Evolutionary conservation across 2,797 vertebrate species (phyloP), one percentile per base, ranked within the genome.

Genomic region (Phaenicophaeus curvirostris): DNA sequence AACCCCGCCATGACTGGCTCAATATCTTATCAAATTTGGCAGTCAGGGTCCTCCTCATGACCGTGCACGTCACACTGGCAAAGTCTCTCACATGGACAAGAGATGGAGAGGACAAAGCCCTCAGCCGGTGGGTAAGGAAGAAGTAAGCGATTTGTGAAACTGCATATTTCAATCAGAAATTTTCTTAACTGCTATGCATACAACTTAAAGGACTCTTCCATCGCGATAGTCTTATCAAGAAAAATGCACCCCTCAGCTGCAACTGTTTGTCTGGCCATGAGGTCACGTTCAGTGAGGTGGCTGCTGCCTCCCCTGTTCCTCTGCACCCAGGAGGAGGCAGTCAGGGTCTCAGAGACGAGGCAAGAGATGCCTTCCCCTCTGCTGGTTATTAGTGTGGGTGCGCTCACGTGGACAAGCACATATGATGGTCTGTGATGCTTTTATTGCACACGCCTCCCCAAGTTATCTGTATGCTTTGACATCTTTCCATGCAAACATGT

Each of bases 401-500:
- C 57, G 65, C 37, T 77, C 51, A 53, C 2, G 1, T 11, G 42
- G 61, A 27, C 30, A 24, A 21, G 25, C 8, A 0, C 8, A 12
- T 42, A 8, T 55, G 25, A 55, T 9, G 1, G 44, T 75, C 62
- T 31, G 13, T 65, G 50, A 51, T 33, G 48, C 24, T 88, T 93
- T 88, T 57, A 86, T 59, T 77, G 61, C 50, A 67, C 13, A 37
- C 0, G 3, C 2, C 2, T 11, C 12, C n/a, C 6, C 9, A 0
- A 65, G 68, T 83, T 85, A 51, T 19, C 53, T 37, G 0, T 53
- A 25, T 44, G 23, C 31, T 71, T 94, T 90, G 50, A 61, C 27
- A 20, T 67, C 31, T 57, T 75, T 90, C 33, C 25, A 30, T 27
- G 16, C 25, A 39, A 58, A 33, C 66, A 14, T 8, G 5, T 33